Evolutionary conservation across 2,113 vertebrate genomes (phyloP), one percentile per base, ranked within the genome.

Genomic region (Poecilia latipinna): DNA sequence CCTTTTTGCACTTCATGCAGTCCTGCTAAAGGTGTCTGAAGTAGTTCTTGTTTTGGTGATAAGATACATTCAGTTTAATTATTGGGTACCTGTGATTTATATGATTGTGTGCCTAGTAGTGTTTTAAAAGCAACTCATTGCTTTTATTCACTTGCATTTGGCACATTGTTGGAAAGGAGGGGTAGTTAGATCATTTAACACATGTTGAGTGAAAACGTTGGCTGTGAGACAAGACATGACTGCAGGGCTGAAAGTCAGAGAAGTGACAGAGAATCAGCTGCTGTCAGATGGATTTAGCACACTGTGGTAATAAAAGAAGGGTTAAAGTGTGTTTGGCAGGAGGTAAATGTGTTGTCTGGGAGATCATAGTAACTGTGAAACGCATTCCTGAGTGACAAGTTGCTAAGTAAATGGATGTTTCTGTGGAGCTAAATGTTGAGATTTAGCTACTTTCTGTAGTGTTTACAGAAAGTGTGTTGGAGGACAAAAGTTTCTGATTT

Each of bases 341-440:
- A 80, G 70, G 67, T 72, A 73, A 74, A 54, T 12, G 72, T 74
- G 73, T 83, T 82, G 85, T 83, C 83, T 79, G 72, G 65, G 60
- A 72, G 73, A 85, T 79, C 75, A 35, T 68, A 33, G 77, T 54
- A 61, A 88, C 76, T 80, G 84, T 78, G 77, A 17, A 17, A 60
- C 15, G 19, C 77, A 85, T 86, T 91, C 86, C 83, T 70, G 72
- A 70, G 75, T 74, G 78, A 70, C 79, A 82, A 57, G 42, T 63
- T 79, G 75, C 78, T 74, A 72, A 73, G 65, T 75, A 66, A 69
- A 64, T 62, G 51, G 17, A 57, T 57, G 51, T 24, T 57, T 22
- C 51, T 24, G 61, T 57, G 77, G 62, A 78, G 73, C 74, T 82
- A 17, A 61, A 62, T 0, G 65, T 28, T 64, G 72, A 77, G 32